Evolutionary conservation across 2,113 vertebrate genomes (phyloP).

Genomic region (Tyto alba): DNA sequence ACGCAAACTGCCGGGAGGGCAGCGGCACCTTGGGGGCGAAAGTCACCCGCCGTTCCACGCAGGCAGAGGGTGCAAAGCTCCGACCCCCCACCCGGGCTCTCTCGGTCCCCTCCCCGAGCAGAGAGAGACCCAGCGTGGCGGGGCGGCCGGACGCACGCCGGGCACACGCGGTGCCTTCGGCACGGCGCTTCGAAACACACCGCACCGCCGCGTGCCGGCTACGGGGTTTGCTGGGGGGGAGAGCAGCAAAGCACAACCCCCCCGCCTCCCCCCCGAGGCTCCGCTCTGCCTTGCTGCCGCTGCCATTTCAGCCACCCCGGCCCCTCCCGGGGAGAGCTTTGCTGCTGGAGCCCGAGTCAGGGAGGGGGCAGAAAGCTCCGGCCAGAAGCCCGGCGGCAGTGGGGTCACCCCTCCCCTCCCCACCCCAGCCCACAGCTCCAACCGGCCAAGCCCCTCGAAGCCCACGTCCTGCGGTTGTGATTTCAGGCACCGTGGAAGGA

Average conservation of each 20-base stretch:
- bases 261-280: background rate
- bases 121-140: too few species aligned
- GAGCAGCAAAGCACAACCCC: background rate
- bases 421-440: background rate
- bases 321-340: background rate
- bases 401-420: background rate
- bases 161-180: background rate
- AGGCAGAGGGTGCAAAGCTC: too few species aligned
- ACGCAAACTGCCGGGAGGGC: too few species aligned
- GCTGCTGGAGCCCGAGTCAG: background rate
- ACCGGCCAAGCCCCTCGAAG: background rate
- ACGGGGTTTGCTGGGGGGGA: background rate
- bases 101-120: too few species aligned
- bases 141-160: too few species aligned
- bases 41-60: too few species aligned
- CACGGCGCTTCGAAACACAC: background rate
- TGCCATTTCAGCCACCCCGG: background rate
- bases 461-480: background rate
- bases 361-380: background rate
- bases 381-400: background rate
- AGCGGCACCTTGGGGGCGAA: too few species aligned
- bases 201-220: fast-evolving
- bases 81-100: too few species aligned
- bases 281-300: background rate
- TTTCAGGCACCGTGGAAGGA: background rate